Conservation (phyloP, 2,888 invertebrate species). For the Torymus aiolomorphi region DNA sequence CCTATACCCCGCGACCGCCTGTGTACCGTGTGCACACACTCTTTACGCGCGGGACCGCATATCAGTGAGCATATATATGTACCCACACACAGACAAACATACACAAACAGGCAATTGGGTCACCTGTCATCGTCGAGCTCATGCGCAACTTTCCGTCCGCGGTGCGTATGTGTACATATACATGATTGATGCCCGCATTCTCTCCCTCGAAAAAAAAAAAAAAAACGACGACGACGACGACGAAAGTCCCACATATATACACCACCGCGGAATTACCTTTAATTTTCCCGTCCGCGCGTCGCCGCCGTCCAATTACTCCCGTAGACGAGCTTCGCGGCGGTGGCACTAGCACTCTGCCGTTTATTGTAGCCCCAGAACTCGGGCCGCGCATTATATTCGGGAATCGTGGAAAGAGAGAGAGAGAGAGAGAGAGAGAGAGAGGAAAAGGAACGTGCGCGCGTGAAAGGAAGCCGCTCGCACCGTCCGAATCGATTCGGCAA, state of each 20-base stretch:
- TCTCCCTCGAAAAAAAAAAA: not conserved
- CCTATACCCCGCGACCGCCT: too few species aligned
- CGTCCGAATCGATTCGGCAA: conserved; percentile 34
- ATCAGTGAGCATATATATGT: too few species aligned
- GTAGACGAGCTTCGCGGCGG: too few species aligned
- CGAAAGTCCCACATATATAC: too few species aligned
- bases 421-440: not conserved
- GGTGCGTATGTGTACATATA: too few species aligned
- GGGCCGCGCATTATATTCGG: not conserved
- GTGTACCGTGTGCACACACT: not conserved
- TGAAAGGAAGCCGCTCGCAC: not conserved
- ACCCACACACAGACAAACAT: too few species aligned
- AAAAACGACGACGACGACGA: too few species aligned
- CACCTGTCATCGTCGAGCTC: conserved; percentile 20
- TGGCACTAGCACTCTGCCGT: not conserved
- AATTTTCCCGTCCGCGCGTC: conserved; percentile 20
- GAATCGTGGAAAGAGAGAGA: conserved; percentile 13
- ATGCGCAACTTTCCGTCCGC: too few species aligned
- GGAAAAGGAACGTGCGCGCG: too few species aligned
- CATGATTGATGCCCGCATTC: conserved; percentile 16
- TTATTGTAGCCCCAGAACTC: not conserved
- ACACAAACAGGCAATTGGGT: conserved; percentile 20
- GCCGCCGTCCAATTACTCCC: conserved; percentile 37
- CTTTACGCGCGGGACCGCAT: too few species aligned
- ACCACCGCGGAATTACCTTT: not conserved